A percentile compares a stretch with the other conserved stretches of the same genome.
phyloP scores from a whole-genome alignment of 2,113 vertebrate species.

The Etheostoma spectabile region DNA sequence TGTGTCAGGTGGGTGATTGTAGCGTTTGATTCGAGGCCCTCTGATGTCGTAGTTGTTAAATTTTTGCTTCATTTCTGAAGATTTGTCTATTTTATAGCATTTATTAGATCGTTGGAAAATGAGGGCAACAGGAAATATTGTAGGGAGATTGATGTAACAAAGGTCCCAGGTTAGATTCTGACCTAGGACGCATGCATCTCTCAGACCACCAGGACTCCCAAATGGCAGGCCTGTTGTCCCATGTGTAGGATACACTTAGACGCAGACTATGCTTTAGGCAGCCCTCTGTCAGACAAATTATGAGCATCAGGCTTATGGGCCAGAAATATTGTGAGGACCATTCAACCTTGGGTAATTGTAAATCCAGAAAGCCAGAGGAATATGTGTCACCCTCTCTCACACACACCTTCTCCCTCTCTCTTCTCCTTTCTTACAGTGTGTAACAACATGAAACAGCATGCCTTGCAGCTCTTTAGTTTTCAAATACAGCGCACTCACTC shows the following conservation, averaged over 20 bases:
- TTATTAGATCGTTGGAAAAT: not conserved
- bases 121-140: not conserved
- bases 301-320: constrained; percentile 43
- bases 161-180: not conserved
- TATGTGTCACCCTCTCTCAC: constrained; percentile 49
- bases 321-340: constrained; percentile 57
- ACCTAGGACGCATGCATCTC: not conserved
- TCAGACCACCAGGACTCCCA: constrained; percentile 27
- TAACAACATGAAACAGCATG: constrained; percentile 72
- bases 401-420: constrained; percentile 50
- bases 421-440: constrained; percentile 57
- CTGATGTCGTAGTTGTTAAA: constrained; percentile 23
- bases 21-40: constrained; percentile 36
- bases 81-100: constrained; percentile 1
- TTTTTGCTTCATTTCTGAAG: not conserved
- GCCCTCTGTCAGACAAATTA: constrained; percentile 60
- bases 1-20: constrained; percentile 33
- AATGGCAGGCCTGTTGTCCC: constrained; percentile 27
- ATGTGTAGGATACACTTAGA: constrained; percentile 18
- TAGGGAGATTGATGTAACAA: not conserved
- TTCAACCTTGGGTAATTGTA: constrained; percentile 69
- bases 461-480: constrained; percentile 72
- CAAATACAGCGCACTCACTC: constrained; percentile 61
- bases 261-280: constrained; percentile 51
- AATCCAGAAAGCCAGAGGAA: constrained; percentile 64